Evolutionary conservation across 2,113 vertebrate genomes (phyloP).

Genomic region (Odobenus rosmarus): DNA sequence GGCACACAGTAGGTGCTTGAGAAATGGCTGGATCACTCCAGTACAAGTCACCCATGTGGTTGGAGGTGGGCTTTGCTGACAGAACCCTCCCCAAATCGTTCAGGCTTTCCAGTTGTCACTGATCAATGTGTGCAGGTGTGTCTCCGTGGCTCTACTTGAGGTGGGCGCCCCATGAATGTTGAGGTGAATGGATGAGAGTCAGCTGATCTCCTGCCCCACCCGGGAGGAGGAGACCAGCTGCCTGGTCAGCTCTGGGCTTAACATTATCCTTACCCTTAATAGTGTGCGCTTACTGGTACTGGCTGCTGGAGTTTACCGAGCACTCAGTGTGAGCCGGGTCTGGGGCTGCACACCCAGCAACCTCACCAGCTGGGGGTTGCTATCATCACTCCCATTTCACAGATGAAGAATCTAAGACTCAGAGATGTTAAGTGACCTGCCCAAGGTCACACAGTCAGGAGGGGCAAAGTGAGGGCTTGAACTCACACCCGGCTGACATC

Average conservation of each 20-base stretch:
- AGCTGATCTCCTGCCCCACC: neutral
- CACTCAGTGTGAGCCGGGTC: neutral
- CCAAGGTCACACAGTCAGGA: constrained; percentile 12
- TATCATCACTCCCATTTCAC: neutral
- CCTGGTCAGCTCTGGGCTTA: neutral
- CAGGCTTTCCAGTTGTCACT: neutral
- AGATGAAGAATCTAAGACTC: neutral
- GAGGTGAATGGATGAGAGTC: neutral
- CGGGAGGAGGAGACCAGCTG: neutral
- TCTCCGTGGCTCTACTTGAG: neutral
- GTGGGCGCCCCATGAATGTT: neutral
- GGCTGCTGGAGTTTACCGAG: neutral
- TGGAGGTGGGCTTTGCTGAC: neutral
- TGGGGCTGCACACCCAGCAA: neutral
- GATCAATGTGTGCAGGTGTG: accelerated
- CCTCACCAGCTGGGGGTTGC: neutral
- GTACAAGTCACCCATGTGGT: neutral
- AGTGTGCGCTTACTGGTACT: accelerated
- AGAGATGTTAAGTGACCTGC: neutral
- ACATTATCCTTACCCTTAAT: neutral
- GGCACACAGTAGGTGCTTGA: neutral
- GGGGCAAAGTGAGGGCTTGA: neutral
- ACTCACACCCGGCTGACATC: neutral
- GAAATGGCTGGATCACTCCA: neutral
- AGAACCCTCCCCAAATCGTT: neutral